Evolutionary conservation across 2,113 vertebrate genomes (phyloP).

Genomic region (Hemibagrus wyckioides): DNA sequence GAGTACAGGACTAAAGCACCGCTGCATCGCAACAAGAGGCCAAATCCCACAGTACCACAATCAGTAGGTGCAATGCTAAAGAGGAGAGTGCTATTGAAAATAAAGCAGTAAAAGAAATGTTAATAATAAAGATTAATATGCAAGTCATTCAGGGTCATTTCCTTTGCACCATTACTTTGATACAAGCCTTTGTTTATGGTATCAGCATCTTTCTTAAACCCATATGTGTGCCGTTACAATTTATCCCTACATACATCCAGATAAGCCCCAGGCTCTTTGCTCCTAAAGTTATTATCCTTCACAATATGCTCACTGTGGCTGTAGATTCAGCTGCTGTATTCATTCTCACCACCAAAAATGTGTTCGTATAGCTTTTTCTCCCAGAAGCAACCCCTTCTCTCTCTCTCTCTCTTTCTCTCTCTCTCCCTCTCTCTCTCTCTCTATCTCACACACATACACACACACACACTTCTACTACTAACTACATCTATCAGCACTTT

Average conservation of each 20-base stretch:
- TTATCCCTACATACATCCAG: slow-evolving; percentile 5
- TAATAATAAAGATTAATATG: background rate
- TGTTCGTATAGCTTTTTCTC: background rate
- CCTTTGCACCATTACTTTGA: background rate
- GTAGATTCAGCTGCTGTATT: background rate
- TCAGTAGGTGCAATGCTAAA: background rate
- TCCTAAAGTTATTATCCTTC: slow-evolving; percentile 18
- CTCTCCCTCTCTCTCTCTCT: too few relatives aligned
- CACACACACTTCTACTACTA: background rate
- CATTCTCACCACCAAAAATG: background rate
- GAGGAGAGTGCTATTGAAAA: background rate
- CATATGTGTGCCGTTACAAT: too few relatives aligned
- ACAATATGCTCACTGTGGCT: background rate
- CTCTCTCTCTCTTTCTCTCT: background rate
- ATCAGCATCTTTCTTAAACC: background rate
- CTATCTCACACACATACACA: background rate
- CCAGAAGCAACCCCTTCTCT: background rate
- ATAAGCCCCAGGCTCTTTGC: background rate
- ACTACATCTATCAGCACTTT: background rate
- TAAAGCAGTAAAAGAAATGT: background rate
- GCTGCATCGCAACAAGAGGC: background rate
- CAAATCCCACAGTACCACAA: background rate
- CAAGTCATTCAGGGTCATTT: background rate
- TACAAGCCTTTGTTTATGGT: background rate
- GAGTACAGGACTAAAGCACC: background rate